These are phyloP conservation scores for Dynastes tityus DNA, from an alignment of 2,888 invertebrate species.

Conservation along the genomic window DNA sequence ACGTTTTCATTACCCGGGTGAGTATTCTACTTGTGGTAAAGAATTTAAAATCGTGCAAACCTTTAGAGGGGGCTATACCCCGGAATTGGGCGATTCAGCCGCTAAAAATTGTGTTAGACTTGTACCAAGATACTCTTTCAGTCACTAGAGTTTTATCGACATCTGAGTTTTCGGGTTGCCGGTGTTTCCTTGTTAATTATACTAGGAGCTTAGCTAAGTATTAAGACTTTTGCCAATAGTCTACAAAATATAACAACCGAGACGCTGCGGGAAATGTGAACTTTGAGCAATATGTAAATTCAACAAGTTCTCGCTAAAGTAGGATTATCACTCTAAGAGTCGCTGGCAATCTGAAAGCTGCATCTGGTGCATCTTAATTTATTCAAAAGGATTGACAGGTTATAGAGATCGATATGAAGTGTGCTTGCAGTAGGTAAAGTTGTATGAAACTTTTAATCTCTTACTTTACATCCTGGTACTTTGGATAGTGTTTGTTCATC, in stretches of 20 bases:
- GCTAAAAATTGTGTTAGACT: too few species aligned
- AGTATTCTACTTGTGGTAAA: too few species aligned
- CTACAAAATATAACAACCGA: neutral
- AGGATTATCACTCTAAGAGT: slow-evolving; percentile 18
- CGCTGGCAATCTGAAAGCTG: neutral
- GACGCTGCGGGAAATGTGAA: neutral
- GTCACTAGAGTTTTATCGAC: too few species aligned
- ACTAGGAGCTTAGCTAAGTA: neutral
- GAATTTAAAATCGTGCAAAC: too few species aligned
- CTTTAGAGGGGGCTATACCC: too few species aligned
- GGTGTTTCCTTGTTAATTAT: neutral
- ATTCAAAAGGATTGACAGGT: neutral
- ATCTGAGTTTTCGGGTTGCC: too few species aligned
- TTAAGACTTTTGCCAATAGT: neutral
- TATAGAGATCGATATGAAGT: neutral
- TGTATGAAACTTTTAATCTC: neutral
- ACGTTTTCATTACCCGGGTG: too few species aligned
- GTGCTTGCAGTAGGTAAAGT: neutral
- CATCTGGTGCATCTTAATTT: neutral
- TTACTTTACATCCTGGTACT: neutral
- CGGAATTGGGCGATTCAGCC: too few species aligned
- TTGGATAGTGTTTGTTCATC: neutral
- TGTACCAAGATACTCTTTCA: too few species aligned
- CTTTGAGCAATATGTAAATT: slow-evolving; percentile 28
- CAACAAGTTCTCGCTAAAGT: neutral